Evolutionary conservation across 2,888 invertebrate species (phyloP), one percentile per base, ranked within the genome.

Genomic region (Tenthredo distinguenda): DNA sequence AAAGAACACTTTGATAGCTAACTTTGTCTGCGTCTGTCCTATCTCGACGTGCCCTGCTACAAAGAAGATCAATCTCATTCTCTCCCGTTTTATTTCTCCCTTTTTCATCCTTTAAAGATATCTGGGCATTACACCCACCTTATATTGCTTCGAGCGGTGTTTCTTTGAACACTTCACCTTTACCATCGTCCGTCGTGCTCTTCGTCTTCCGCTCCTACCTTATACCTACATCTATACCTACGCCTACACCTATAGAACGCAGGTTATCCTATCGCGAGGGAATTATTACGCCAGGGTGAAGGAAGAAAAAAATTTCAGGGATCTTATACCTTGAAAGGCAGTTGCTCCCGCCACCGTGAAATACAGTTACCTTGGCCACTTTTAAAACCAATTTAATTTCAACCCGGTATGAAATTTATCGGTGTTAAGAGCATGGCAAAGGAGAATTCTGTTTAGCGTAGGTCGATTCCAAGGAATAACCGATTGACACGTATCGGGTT

Each of bases 21-120:
- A 81, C 81, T 81, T 81, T 58, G 58, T 81, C 81, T 62, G 34
- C 58, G 37, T 79, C 58, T 40, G 79, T 79, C 34, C 31, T 81
- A 26, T 40, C 62, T 62, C 21, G 34, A 81, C 81, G 58, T 81
- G 62, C 81, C 81, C 40, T n/a, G 62, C 81, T 62, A 81, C 81
- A 81, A 81, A 81, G 81, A 81, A 81, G 81, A 81, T 81, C 81
- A 81, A 81, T 81, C 81, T 81, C 62, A 81, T 81, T 81, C 62
- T 81, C 62, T 62, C 21, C 40, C 58, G 40, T 81, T 81, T 81
- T 81, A 37, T 62, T 81, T 40, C 21, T 31, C 62, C 10, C 55
- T 31, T 50, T 79, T 62, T 62, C 62, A 31, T 81, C 10, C 50
- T 81, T 81, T 81, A 81, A 40, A 58, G 81, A 62, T 50, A 81